Evolutionary conservation across 2,888 invertebrate species (phyloP), one percentile per base, ranked within the genome.

Genomic region (Lymantria monacha): DNA sequence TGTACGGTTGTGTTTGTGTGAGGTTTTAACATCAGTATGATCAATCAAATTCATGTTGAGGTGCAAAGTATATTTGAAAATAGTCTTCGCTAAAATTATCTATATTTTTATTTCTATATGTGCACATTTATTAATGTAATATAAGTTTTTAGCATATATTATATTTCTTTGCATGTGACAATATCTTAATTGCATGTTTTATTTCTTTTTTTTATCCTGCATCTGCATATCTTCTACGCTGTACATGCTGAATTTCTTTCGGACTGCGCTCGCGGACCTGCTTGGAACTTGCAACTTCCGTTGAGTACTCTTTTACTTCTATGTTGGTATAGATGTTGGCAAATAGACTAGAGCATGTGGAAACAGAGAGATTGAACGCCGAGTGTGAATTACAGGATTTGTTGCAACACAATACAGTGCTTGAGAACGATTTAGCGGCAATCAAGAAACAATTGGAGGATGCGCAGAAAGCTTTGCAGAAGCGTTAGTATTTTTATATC

Each of bases 381-480:
- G 94, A 94, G 88, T 81, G 76, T 79, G 83, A 82, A 78, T 81
- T 82, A 57, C 93, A 95, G 85, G 94, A 94, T 70, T 81, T 95
- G 58, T 83, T 94, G 56, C 92, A 93, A 72, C 94, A 95, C 75
- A 95, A 95, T 79, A 92, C 93, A 59, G 93, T 94, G 54, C 80
- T 95, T 44, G 94, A 94, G 69, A 89, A 89, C 12, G 93, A 93
- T 76, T 80, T 94, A 57, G 85, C 82, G 40, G 89, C 92, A 43
- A 75, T 93, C 33, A 92, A 87, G 68, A 81, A 78, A 55, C 92
- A 93, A 62, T 68, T 91, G 49, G 81, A 84, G 42, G 85, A 87
- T 40, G 79, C 87, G 44, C 83, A 81, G 55, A 67, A 55, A 51
- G 79, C 81, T 48, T 67, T 91, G 36, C 81, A 82, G 48, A 81